phyloP scores from a whole-genome alignment of 2,888 invertebrate genomes.

The Tipula vernalis region DNA sequence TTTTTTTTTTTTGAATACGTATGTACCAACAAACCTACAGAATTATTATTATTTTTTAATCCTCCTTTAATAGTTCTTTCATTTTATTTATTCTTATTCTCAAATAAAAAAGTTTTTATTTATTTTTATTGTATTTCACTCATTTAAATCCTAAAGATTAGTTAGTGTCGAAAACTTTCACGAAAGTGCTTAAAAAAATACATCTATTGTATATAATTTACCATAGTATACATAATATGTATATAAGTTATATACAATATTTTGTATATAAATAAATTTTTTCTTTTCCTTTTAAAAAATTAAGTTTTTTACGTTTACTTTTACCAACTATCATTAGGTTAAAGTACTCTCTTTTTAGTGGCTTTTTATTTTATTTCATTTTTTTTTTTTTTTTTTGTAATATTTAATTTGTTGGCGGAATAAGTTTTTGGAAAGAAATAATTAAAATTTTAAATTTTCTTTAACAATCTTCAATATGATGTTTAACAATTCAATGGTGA shows the following conservation, averaged over 20 bases:
- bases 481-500: not conserved
- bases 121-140: not conserved
- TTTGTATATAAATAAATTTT: not conserved
- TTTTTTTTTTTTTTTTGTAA: no score
- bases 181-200: not conserved
- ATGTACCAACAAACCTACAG: not conserved
- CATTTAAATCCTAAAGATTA: not conserved
- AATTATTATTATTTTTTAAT: not conserved
- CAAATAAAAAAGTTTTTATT: not conserved
- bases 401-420: not conserved
- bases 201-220: not conserved
- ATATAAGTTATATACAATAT: not conserved
- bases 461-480: not conserved
- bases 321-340: not conserved
- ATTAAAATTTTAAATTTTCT: constrained; percentile 4
- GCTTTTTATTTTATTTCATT: not conserved
- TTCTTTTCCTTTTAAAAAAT: not conserved
- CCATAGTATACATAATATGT: not conserved
- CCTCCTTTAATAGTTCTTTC: constrained; percentile 4
- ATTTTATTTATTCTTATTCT: not conserved
- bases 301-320: not conserved
- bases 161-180: constrained; percentile 4
- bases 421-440: not conserved
- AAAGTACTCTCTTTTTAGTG: not conserved
- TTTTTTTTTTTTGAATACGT: not conserved